Conservation (phyloP, 2,797 vertebrate species). For the Hafferia zeledoni region DNA sequence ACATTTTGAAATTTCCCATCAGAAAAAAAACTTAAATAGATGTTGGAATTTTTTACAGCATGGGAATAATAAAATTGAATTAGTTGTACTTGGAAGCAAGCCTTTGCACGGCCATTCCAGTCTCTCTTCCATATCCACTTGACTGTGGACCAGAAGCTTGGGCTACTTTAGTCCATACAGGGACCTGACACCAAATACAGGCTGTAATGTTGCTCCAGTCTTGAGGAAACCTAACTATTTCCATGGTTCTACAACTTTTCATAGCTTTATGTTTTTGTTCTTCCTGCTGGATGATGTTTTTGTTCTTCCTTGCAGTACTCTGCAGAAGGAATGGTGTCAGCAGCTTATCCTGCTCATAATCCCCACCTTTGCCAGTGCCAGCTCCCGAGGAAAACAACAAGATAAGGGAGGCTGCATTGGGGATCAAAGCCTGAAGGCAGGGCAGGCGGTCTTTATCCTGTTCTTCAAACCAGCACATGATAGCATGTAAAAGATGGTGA, state of each 20-base stretch:
- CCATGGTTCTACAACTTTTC: background rate
- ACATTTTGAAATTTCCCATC: background rate
- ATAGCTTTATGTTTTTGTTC: background rate
- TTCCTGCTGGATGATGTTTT: background rate
- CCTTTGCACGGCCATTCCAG: background rate
- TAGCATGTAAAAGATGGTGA: background rate
- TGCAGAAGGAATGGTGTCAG: background rate
- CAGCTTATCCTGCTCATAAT: background rate
- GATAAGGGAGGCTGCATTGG: background rate
- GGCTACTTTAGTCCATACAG: background rate
- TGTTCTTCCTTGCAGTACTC: background rate
- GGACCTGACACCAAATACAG: background rate
- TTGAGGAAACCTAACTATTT: background rate
- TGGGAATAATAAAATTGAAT: background rate
- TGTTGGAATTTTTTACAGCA: background rate
- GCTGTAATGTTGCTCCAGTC: background rate
- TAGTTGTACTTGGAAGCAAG: constrained; percentile 1
- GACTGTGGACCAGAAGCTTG: background rate
- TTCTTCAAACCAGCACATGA: background rate
- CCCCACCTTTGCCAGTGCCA: background rate
- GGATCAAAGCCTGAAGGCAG: background rate
- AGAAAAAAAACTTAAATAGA: background rate
- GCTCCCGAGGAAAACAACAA: background rate
- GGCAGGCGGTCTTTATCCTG: accelerated
- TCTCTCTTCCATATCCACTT: background rate